Evolutionary conservation across 2,797 vertebrate genomes (phyloP).

Genomic region (Karalla daura): DNA sequence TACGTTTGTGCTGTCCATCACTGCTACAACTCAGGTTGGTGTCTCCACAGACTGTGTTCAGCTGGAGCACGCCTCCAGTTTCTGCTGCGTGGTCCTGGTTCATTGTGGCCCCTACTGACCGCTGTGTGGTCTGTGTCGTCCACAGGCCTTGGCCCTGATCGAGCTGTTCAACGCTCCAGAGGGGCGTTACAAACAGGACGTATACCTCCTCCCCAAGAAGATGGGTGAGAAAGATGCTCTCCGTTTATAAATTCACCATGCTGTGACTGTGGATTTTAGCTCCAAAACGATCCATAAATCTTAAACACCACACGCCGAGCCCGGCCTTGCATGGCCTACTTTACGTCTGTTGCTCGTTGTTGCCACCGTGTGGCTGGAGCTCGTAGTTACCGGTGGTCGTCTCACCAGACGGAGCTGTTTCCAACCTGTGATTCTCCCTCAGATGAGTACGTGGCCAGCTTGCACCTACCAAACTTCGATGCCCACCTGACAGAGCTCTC

Average conservation of each 20-base stretch:
- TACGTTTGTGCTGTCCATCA: constrained; percentile 98
- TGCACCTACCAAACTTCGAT: constrained; percentile 95
- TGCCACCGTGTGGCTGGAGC: constrained; percentile 43
- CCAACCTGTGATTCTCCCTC: constrained; percentile 33
- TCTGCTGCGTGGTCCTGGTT: not conserved
- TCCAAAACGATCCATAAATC: not conserved
- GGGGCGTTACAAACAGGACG: constrained; percentile 97
- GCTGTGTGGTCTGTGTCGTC: constrained; percentile 21
- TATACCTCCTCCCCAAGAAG: constrained; percentile 97
- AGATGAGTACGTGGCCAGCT: constrained; percentile 98
- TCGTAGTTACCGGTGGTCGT: not conserved
- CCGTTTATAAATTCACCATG: not conserved
- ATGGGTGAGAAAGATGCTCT: constrained; percentile 88
- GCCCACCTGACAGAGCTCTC: constrained; percentile 97
- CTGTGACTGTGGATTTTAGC: not conserved
- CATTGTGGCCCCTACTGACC: constrained; percentile 1
- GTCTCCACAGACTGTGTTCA: not conserved
- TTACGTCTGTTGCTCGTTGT: constrained; percentile 25
- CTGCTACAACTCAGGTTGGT: constrained; percentile 95
- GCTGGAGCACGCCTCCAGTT: not conserved
- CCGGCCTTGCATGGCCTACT: too few species aligned
- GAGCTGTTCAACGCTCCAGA: constrained; percentile 97
- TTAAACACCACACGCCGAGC: not conserved
- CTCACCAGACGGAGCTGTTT: not conserved
- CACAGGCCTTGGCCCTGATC: constrained; percentile 94